These are phyloP conservation scores for Callipepla californica DNA, from an alignment of 2,113 vertebrate species.

Conservation along the genomic window DNA sequence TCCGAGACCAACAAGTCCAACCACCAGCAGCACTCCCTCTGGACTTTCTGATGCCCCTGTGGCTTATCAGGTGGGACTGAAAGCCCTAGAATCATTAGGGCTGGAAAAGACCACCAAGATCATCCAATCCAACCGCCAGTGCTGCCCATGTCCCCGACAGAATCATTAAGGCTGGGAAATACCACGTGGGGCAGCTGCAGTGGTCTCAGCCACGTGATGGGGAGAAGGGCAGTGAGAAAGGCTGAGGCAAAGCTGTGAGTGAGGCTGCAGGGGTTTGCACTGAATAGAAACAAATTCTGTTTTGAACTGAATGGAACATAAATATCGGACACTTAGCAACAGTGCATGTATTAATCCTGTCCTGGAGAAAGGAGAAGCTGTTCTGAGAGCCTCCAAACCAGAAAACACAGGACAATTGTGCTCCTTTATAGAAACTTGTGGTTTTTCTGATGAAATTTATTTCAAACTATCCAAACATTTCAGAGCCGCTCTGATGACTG, in stretches of 20 bases:
- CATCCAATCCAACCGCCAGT: too few species aligned
- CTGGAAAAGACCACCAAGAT: too few species aligned
- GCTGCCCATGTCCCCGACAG: too few species aligned
- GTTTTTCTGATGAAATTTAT: constrained; percentile 66
- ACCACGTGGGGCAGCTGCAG: neutral
- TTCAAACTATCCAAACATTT: constrained; percentile 69
- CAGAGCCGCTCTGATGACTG: neutral
- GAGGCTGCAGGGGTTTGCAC: neutral
- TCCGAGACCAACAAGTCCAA: too few species aligned
- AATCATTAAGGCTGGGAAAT: too few species aligned
- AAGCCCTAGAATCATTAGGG: neutral
- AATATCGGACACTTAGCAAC: constrained; percentile 18
- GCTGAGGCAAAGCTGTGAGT: neutral
- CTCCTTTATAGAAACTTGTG: constrained; percentile 66
- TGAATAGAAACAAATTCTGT: constrained; percentile 26
- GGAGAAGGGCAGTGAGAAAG: neutral
- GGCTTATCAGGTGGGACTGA: neutral
- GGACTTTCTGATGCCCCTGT: neutral
- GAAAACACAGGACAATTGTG: constrained; percentile 65
- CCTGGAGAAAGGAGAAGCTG: constrained; percentile 61
- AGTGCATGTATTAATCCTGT: constrained; percentile 47
- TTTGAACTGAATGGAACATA: constrained; percentile 38
- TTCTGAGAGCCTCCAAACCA: constrained; percentile 32
- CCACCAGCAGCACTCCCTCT: too few species aligned
- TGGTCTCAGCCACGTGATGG: neutral